These are phyloP conservation scores for Rissa tridactyla DNA, from an alignment of 2,113 vertebrate genomes.

Conservation along the genomic window DNA sequence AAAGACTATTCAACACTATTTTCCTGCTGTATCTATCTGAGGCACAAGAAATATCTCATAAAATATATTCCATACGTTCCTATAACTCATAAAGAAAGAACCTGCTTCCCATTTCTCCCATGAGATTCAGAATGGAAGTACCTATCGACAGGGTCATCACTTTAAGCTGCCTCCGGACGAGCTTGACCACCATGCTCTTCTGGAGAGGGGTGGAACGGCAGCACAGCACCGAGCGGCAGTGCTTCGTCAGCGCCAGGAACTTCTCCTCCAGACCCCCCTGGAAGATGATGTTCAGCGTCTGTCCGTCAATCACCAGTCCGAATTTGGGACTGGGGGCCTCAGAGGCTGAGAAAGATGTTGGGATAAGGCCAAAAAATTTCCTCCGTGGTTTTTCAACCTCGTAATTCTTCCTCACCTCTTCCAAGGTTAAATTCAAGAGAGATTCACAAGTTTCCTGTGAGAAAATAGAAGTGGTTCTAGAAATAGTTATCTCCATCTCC, in stretches of 20 bases:
- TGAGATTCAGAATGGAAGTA: background rate
- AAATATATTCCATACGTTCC: background rate
- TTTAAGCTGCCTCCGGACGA: slow-evolving; percentile 78
- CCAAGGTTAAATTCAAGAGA: slow-evolving; percentile 82
- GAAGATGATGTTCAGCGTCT: slow-evolving; percentile 77
- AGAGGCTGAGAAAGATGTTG: background rate
- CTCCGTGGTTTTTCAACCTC: background rate
- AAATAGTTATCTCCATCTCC: background rate
- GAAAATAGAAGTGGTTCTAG: background rate
- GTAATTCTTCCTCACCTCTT: slow-evolving; percentile 78
- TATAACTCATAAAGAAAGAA: background rate
- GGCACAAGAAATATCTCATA: background rate
- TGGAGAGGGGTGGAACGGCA: slow-evolving; percentile 89
- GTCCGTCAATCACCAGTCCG: slow-evolving; percentile 87
- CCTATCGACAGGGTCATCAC: slow-evolving; percentile 91
- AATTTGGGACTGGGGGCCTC: slow-evolving; percentile 34
- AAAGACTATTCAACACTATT: background rate
- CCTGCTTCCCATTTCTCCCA: background rate
- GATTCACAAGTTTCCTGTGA: slow-evolving; percentile 84
- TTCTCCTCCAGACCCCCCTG: slow-evolving; percentile 81
- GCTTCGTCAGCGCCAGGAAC: slow-evolving; percentile 79
- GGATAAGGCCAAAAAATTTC: slow-evolving; percentile 26
- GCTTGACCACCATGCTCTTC: slow-evolving; percentile 87
- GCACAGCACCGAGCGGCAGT: slow-evolving; percentile 86
- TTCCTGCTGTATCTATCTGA: accelerated